A percentile compares a stretch with the other conserved stretches of the same genome.
These are phyloP conservation scores for Argya squamiceps DNA, from an alignment of 2,797 vertebrate species.

Conservation along the genomic window DNA sequence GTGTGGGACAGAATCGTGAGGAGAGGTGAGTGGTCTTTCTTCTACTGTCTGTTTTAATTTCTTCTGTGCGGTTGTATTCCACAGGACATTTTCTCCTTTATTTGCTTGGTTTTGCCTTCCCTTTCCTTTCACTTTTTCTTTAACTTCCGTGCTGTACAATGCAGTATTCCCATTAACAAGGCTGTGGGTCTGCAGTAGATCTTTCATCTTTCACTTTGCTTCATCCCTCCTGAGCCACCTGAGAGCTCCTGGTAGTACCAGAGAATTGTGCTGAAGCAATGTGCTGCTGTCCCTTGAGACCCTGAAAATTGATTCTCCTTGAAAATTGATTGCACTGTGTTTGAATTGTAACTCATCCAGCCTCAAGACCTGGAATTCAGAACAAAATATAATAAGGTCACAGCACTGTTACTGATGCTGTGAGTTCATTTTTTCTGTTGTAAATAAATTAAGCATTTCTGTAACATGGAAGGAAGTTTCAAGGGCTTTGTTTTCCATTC, in stretches of 20 bases:
- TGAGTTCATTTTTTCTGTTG: neutral
- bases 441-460: neutral
- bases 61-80: neutral
- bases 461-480: neutral
- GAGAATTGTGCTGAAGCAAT: neutral
- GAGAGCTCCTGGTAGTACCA: neutral
- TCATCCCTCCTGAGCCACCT: neutral
- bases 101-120: neutral
- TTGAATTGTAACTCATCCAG: neutral
- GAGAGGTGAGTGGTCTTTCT: constrained; percentile 80
- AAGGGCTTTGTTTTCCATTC: neutral
- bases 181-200: neutral
- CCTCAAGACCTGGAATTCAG: neutral
- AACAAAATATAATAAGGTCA: neutral
- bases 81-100: neutral
- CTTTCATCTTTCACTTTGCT: neutral
- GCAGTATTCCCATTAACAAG: neutral
- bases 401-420: neutral
- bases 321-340: neutral
- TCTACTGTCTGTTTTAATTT: neutral
- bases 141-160: neutral
- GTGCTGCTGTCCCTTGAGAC: neutral
- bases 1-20: constrained; percentile 95
- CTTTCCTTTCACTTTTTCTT: neutral
- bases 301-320: constrained; percentile 6